Evolutionary conservation across 1,140 invertebrate species (phyloP), one percentile per base, ranked within the genome.

Genomic region (Philotrypesis tridentata): DNA sequence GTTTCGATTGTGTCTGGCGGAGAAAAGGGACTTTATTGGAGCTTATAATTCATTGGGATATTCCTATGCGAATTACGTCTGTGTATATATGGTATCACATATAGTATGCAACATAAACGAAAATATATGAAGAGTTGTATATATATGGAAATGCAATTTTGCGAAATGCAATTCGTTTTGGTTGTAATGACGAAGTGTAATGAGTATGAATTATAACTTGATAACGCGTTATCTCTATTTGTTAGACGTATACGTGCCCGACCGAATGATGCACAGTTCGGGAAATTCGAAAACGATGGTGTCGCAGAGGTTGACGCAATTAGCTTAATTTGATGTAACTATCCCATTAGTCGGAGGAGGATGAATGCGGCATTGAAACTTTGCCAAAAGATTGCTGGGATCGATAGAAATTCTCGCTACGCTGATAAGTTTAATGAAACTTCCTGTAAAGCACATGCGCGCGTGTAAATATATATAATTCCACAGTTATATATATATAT

Each of bases 371-470:
- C 21, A 75, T 75, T 75, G 55, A 75, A 75, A 31, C 21, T 31
- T 61, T 75, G 72, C 72, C 74, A 77, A 40, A 67, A 11, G n/a
- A 77, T 67, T 25, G 8, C 25, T 27, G 33, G 12, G 37, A 27
- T 67, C 60, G 33, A 77, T 67, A 77, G 55, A 75, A 61, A 75
- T 63, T 75, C 63, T 61, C 7, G 40, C 27, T 21, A 3, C 31
- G n/a, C 72, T 60, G 40, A 74, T 60, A 60, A 60, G 29, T 8
- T 74, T 74, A 72, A 37, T 33, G 25, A 29, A 65, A 9, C 61
- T 65, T 65, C n/a, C 21, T 0, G 25, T 11, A 65, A 33, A 29
- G 67, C 25, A 11, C 29, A 21, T 33, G 17, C 29, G 29, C 65
- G n/a, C n/a, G n/a, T 27, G 14, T 17, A 68, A 27, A 68, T 63